Evolutionary conservation across 1,140 invertebrate genomes (phyloP).

Genomic region (Drosophila rufa): DNA sequence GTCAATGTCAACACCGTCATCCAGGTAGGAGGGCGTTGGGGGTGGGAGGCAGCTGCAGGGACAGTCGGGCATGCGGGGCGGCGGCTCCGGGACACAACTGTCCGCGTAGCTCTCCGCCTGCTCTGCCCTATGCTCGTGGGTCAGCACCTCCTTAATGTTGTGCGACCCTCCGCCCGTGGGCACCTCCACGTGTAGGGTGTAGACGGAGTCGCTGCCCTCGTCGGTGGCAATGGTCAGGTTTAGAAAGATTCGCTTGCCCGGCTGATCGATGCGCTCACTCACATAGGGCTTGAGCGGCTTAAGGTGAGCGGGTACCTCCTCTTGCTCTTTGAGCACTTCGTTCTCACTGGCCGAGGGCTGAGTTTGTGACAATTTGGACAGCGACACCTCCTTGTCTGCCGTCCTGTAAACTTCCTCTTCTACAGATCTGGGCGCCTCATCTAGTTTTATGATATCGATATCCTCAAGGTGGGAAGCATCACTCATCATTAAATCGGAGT

Average conservation of each 20-base stretch:
- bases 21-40: conserved; percentile 21
- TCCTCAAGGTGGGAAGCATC: conserved; percentile 67
- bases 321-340: conserved; percentile 58
- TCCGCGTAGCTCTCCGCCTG: conserved; percentile 29
- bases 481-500: conserved; percentile 71
- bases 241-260: conserved; percentile 73
- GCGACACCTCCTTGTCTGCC: conserved; percentile 8
- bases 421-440: conserved; percentile 44
- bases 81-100: conserved; percentile 77
- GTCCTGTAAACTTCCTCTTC: conserved; percentile 66
- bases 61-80: conserved; percentile 81
- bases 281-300: conserved; percentile 68
- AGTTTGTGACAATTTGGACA: background rate
- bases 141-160: conserved; percentile 70
- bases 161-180: conserved; percentile 67
- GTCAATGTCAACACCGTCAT: conserved; percentile 49
- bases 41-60: conserved; percentile 70
- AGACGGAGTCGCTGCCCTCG: conserved; percentile 76
- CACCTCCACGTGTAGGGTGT: conserved; percentile 81
- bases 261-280: conserved; percentile 66
- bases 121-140: conserved; percentile 49
- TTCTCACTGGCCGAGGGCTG: conserved; percentile 50
- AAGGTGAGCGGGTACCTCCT: conserved; percentile 21
- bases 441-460: conserved; percentile 80
- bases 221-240: conserved; percentile 84